Conservation (phyloP, 2,113 vertebrate species). For the Petromus typicus region DNA sequence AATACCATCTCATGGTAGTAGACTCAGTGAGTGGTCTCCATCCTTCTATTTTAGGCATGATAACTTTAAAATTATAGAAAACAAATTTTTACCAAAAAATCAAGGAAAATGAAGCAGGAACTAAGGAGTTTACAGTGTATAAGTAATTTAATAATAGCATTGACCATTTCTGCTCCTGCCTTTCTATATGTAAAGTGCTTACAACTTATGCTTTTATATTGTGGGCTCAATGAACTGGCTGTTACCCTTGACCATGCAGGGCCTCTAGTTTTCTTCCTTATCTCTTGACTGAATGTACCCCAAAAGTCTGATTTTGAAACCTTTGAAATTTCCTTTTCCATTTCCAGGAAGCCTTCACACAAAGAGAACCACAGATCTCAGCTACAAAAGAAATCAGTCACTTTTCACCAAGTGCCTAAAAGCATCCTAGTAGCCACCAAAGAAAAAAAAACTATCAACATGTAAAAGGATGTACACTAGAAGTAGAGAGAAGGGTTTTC, state of each 20-base stretch:
- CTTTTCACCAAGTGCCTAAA: background rate
- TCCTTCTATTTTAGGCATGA: background rate
- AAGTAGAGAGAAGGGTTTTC: background rate
- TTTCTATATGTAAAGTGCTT: background rate
- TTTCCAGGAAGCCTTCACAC: background rate
- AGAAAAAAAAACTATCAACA: background rate
- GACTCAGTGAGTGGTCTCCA: background rate
- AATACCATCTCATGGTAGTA: background rate
- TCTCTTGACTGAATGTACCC: background rate
- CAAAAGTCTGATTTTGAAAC: background rate
- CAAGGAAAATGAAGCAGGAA: background rate
- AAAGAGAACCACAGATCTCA: background rate
- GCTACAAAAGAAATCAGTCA: background rate
- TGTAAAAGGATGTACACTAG: background rate
- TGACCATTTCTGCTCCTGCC: background rate
- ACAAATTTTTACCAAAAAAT: background rate
- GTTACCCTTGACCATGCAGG: background rate
- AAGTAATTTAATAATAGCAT: background rate
- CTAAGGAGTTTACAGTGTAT: background rate
- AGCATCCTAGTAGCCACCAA: background rate
- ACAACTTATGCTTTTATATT: background rate
- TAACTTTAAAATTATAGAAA: background rate
- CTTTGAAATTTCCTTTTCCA: background rate
- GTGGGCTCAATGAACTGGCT: background rate
- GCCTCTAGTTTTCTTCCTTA: too few relatives aligned